Conservation (phyloP, 2,113 vertebrate species). For the Gymnocephalus cernua region DNA sequence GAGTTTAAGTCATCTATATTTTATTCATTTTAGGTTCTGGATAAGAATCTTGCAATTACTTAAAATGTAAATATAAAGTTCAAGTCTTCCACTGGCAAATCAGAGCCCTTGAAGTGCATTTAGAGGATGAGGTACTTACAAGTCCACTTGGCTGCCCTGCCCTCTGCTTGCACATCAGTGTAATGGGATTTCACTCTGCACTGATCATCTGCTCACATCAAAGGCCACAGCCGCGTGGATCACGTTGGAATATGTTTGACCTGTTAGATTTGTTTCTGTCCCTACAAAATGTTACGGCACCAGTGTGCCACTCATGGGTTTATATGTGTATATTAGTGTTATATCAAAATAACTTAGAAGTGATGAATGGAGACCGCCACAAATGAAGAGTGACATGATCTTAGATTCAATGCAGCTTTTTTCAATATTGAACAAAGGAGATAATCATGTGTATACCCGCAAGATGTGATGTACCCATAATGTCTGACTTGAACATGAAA, state of each 20-base stretch:
- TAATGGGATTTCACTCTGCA: slow-evolving; percentile 47
- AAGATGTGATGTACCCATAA: too few relatives aligned
- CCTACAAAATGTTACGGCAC: not conserved
- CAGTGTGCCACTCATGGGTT: not conserved
- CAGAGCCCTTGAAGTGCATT: not conserved
- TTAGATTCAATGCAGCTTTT: too few relatives aligned
- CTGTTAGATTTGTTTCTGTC: not conserved
- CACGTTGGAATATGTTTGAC: not conserved
- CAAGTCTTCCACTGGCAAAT: not conserved
- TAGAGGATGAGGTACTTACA: slow-evolving; percentile 14
- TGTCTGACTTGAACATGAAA: too few relatives aligned
- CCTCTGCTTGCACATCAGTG: slow-evolving; percentile 32
- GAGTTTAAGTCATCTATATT: not conserved
- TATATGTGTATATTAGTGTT: too few relatives aligned
- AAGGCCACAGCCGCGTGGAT: not conserved
- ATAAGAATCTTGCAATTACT: not conserved
- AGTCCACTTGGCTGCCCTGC: slow-evolving; percentile 36
- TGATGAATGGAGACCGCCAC: too few relatives aligned
- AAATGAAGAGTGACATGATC: too few relatives aligned
- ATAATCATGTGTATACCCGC: too few relatives aligned
- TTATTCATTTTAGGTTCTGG: not conserved
- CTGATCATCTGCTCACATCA: slow-evolving; percentile 20
- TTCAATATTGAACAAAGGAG: too few relatives aligned
- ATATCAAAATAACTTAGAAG: too few relatives aligned
- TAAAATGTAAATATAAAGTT: slow-evolving; percentile 12